These are phyloP conservation scores for Andrena haemorrhoa DNA, from an alignment of 2,888 invertebrate genomes.

Conservation along the genomic window DNA sequence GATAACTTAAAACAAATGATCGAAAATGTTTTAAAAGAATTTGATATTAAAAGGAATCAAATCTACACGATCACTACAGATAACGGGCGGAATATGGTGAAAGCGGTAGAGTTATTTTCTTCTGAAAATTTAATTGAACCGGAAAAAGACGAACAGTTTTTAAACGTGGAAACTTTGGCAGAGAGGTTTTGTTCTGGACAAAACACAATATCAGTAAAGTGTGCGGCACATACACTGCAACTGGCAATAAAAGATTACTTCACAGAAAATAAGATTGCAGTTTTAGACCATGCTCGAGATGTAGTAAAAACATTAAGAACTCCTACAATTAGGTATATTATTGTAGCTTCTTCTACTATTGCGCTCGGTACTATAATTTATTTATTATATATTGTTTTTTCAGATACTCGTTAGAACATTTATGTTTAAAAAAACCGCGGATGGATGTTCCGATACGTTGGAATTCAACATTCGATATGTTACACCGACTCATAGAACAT, in stretches of 20 bases:
- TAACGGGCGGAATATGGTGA: constrained; percentile 8
- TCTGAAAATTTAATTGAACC: background rate
- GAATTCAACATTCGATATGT: too few species aligned
- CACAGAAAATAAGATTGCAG: background rate
- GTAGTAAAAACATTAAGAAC: background rate
- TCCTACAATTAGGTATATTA: constrained; percentile 12
- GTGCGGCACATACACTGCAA: constrained; percentile 4
- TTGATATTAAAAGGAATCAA: background rate
- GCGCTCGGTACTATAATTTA: background rate
- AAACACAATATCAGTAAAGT: background rate
- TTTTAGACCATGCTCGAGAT: background rate
- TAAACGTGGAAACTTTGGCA: background rate
- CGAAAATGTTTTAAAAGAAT: too few species aligned
- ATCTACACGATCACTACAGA: background rate
- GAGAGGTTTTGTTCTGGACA: background rate
- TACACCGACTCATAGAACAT: too few species aligned
- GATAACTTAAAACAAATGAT: background rate
- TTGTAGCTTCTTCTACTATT: background rate
- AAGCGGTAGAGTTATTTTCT: constrained; percentile 4
- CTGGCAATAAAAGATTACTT: constrained; percentile 3
- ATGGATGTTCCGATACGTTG: too few species aligned
- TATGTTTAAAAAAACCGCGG: background rate
- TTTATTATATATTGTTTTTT: too few species aligned
- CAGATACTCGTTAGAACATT: too few species aligned
- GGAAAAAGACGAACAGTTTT: background rate